Base-by-base conservation (phyloP, 1,140 invertebrate genomes). In the Calliopsis andreniformis region DNA sequence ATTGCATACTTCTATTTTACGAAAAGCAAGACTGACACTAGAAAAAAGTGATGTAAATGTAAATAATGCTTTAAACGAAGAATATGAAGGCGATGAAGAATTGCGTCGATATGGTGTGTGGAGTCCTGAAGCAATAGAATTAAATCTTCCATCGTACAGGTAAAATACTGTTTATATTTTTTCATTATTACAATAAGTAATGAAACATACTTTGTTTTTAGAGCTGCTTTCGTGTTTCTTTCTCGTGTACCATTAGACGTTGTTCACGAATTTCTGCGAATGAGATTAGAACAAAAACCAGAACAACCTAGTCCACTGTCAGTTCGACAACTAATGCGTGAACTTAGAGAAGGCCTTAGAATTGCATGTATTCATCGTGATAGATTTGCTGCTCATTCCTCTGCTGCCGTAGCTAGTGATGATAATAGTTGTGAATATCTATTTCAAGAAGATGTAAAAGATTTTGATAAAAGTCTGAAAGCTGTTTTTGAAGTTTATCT, bases 311-410 rank as follows among this genome's bases (percentile, higher is more conserved):
- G 97, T 62, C 94, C 95, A 12, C 93, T 98, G 18, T 98, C 97
- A 81, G 94, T 98, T 42, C 94, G 96, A 87, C 96, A 97, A 94
- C 91, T 98, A 53, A 98, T 98, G 92, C 94, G 95, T 83, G 97
- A 98, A 91, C 93, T 98, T 78, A 96, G 97, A 76, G 97, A 98
- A 87, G 97, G 96, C 10, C 89, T 98, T 47, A 94, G 94, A 82
- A 95, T 97, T 61, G 96, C 96, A 14, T 95, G 96, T 30, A 92
- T 95, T 23, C 95, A 97, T 90, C 94, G 97, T 18, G 94, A 96
- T 77, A 94, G 95, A 75, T 97, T 95, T 85, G 89, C 93, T n/a
- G 92, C 92, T 8, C 95, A 97, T 90, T 94, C 96, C 28, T 91
- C 93, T 18, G 94, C 95, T 23, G 95, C 95, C 10, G 86, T 96